Conservation (phyloP, 1,140 invertebrate genomes). For the Monochamus saltuarius region DNA sequence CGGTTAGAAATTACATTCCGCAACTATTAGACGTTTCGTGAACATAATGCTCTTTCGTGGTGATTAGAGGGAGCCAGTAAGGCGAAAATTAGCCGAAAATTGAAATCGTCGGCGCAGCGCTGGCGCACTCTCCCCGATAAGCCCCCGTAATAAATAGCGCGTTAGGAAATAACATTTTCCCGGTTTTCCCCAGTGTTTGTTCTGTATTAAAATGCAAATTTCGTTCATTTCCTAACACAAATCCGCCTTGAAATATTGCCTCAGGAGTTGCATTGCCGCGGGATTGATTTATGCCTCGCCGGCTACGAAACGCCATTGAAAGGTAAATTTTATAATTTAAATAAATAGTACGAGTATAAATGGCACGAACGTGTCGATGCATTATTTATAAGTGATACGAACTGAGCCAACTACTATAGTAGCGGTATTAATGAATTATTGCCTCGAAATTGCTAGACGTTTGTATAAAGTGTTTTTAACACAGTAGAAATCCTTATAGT, state of each 20-base stretch:
- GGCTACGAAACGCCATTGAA: constrained; percentile 1
- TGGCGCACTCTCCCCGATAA: constrained; percentile 14
- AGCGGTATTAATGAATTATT: no score
- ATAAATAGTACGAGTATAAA: constrained; percentile 8
- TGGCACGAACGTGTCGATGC: constrained; percentile 6
- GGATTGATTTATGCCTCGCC: constrained; percentile 36
- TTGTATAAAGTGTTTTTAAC: no score
- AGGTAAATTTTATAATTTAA: constrained; percentile 15
- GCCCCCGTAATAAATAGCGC: constrained; percentile 26
- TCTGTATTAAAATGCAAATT: constrained; percentile 41
- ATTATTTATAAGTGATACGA: constrained; percentile 2
- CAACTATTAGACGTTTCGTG: no score
- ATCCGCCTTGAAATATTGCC: constrained; percentile 36
- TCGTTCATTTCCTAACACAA: constrained; percentile 38
- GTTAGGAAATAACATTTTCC: constrained; percentile 33
- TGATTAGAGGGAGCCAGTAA: no score
- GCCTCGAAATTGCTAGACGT: no score
- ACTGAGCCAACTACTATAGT: no score
- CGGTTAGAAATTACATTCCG: no score
- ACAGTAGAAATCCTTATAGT: no score
- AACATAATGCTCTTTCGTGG: no score
- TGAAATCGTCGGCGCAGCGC: neutral
- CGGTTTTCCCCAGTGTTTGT: constrained; percentile 38
- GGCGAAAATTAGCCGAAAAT: neutral
- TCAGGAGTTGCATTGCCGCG: constrained; percentile 13